Conservation (phyloP, 2,113 vertebrate genomes). For the Otis tarda region DNA sequence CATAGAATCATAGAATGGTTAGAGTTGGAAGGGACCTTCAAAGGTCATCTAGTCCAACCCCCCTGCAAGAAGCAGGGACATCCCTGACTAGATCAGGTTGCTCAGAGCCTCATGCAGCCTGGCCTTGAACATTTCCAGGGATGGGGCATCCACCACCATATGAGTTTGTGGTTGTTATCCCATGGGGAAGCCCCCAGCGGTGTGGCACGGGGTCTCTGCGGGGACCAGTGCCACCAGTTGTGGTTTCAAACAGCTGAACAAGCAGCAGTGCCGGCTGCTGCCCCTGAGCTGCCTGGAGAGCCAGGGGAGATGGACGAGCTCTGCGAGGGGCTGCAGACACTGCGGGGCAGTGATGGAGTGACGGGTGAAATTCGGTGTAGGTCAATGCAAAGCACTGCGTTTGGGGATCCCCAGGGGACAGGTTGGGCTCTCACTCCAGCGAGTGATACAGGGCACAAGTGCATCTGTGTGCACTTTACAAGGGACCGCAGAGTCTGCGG, state of each 20-base stretch:
- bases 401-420: neutral
- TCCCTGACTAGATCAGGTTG: too few relatives aligned
- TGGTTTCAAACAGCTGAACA: neutral
- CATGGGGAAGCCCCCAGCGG: rapidly evolving
- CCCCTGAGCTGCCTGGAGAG: neutral
- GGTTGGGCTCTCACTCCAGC: rapidly evolving
- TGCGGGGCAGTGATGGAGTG: rapidly evolving
- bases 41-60: too few relatives aligned
- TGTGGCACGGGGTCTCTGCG: rapidly evolving
- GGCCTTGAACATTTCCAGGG: too few relatives aligned
- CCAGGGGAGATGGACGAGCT: neutral
- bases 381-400: rapidly evolving
- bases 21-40: too few relatives aligned
- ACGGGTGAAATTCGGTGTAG: neutral
- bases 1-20: too few relatives aligned
- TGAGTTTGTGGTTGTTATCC: neutral
- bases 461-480: neutral
- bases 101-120: too few relatives aligned
- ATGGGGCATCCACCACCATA: too few relatives aligned
- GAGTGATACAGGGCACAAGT: neutral
- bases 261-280: rapidly evolving
- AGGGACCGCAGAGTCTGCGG: neutral
- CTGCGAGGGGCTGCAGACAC: neutral
- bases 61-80: too few relatives aligned
- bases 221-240: neutral